These are phyloP conservation scores for Bombus waltoni DNA, from an alignment of 1,140 invertebrate species.

Conservation along the genomic window DNA sequence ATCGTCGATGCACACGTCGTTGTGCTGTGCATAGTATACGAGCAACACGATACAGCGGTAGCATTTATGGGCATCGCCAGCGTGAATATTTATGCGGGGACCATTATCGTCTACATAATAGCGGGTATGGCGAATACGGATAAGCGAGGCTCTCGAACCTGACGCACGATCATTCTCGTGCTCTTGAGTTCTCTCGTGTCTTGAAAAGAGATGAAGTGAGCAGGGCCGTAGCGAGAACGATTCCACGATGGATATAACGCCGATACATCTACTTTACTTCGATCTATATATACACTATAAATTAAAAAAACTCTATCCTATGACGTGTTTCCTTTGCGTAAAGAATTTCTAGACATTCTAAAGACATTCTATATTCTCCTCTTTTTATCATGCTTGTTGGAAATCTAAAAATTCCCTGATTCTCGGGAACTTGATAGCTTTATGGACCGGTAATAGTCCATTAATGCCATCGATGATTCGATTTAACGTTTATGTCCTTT, in stretches of 20 bases:
- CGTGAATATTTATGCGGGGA: constrained; percentile 81
- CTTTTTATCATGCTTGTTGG: rapidly evolving
- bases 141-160: constrained; percentile 60
- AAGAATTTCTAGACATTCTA: no score
- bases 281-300: background rate
- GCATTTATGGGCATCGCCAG: constrained; percentile 79
- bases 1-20: constrained; percentile 3
- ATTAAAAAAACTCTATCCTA: rapidly evolving
- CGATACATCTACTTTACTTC: background rate
- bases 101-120: constrained; percentile 81
- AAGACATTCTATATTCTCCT: background rate
- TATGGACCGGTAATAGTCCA: background rate
- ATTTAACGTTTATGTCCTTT: background rate
- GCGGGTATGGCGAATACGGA: constrained; percentile 72
- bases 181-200: background rate
- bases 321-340: no score
- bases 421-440: background rate
- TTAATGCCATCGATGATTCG: background rate
- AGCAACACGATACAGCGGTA: constrained; percentile 72
- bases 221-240: constrained; percentile 44
- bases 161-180: constrained; percentile 15
- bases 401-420: background rate
- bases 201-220: constrained; percentile 38
- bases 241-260: background rate
- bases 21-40: constrained; percentile 25